These are phyloP conservation scores for Rhamphomyia laevipes DNA, from an alignment of 2,888 invertebrate genomes.

Conservation along the genomic window DNA sequence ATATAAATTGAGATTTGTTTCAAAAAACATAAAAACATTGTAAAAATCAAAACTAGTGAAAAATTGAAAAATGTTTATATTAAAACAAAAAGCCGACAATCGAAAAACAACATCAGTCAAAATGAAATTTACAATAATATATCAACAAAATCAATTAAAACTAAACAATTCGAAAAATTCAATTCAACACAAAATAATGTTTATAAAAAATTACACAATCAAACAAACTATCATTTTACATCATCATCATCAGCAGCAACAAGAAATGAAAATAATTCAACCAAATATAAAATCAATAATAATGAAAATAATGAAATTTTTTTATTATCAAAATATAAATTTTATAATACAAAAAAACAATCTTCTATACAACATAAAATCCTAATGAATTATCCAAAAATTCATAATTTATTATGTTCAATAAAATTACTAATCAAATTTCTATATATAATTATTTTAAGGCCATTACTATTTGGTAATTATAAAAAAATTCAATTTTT, in stretches of 20 bases:
- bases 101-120: constrained; percentile 2
- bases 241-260: background rate
- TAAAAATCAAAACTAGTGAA: background rate
- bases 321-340: background rate
- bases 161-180: too few relatives aligned
- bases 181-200: too few relatives aligned
- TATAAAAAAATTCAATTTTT: background rate
- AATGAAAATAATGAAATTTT: background rate
- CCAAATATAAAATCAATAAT: background rate
- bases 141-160: too few relatives aligned
- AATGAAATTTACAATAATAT: background rate
- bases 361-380: background rate
- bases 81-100: background rate
- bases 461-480: background rate
- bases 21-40: background rate
- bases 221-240: background rate
- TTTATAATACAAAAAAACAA: background rate
- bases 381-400: background rate
- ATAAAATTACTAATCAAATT: background rate
- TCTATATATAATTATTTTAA: background rate
- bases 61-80: background rate
- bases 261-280: background rate
- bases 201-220: background rate
- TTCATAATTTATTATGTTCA: background rate
- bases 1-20: too few relatives aligned